Conservation (phyloP, 2,113 vertebrate genomes). For the Willisornis vidua region DNA sequence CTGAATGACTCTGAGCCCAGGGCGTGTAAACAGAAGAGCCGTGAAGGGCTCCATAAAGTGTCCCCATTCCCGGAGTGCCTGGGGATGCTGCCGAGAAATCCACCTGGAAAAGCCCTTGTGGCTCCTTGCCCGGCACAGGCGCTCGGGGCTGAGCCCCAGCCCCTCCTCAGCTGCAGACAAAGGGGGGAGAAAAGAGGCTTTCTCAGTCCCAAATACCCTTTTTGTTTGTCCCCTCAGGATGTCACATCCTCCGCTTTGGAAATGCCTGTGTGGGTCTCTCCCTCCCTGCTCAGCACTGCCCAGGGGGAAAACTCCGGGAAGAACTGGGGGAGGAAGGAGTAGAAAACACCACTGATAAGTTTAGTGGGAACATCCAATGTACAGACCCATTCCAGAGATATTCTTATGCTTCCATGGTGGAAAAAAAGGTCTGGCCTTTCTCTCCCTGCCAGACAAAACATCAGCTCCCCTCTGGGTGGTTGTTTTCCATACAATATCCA, state of each 20-base stretch:
- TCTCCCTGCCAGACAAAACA: background rate
- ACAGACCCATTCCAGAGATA: background rate
- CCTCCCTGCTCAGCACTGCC: no score
- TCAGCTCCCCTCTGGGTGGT: background rate
- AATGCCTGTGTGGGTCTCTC: no score
- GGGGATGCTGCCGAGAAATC: background rate
- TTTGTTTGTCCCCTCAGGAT: background rate
- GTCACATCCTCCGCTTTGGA: background rate
- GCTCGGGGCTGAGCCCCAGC: background rate
- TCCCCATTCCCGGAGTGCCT: background rate
- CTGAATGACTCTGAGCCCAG: background rate
- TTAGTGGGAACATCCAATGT: background rate
- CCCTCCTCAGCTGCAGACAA: background rate
- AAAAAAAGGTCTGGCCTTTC: background rate
- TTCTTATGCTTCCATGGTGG: background rate
- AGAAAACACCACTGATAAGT: background rate
- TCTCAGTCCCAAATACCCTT: background rate
- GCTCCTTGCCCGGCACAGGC: background rate
- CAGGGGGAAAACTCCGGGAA: no score
- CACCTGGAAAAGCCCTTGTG: conserved; percentile 25
- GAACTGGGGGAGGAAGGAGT: no score
- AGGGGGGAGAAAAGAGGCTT: background rate
- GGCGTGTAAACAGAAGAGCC: background rate
- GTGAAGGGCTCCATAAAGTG: background rate
- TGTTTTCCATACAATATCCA: background rate